Percentiles rank a stretch among this genome's conserved stretches.
Conservation (phyloP, 2,113 vertebrate species). For the Bubo blakistoni region DNA sequence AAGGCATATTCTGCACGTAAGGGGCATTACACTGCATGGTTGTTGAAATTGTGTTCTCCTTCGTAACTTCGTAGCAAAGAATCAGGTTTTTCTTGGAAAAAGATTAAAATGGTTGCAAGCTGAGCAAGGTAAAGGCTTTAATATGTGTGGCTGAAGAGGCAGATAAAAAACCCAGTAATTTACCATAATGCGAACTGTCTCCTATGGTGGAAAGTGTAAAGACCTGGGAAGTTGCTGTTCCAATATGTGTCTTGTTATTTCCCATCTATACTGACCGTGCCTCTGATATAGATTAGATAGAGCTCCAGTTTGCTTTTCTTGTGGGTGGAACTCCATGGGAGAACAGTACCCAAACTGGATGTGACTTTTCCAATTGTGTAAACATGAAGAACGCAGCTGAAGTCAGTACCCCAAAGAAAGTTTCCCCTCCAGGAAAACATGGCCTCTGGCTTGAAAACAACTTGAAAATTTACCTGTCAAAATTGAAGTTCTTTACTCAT, state of each 20-base stretch:
- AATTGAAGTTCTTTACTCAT: not conserved
- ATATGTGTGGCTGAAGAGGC: not conserved
- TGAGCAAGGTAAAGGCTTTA: not conserved
- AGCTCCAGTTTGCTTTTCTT: not conserved
- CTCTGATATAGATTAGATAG: not conserved
- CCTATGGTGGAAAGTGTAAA: not conserved
- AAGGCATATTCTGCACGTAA: not conserved
- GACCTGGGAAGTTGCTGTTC: not conserved
- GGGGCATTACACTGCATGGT: too few relatives aligned
- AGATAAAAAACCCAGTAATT: not conserved
- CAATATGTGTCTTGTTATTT: not conserved
- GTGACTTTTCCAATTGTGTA: not conserved
- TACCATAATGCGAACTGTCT: not conserved
- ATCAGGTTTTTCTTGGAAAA: not conserved
- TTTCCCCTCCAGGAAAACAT: not conserved
- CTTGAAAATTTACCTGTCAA: not conserved
- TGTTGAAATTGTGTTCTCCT: not conserved
- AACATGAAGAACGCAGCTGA: not conserved
- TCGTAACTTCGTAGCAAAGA: not conserved
- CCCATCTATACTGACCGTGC: not conserved
- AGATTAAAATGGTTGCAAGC: not conserved
- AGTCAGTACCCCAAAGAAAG: not conserved
- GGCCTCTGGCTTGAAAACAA: not conserved
- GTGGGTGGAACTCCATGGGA: not conserved
- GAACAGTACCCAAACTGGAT: not conserved